Percentiles rank a stretch among this genome's conserved stretches.
Evolutionary conservation across 92 coral and sea anemone species (phyloP).

Genomic region (Epizoanthus rinbou): DNA sequence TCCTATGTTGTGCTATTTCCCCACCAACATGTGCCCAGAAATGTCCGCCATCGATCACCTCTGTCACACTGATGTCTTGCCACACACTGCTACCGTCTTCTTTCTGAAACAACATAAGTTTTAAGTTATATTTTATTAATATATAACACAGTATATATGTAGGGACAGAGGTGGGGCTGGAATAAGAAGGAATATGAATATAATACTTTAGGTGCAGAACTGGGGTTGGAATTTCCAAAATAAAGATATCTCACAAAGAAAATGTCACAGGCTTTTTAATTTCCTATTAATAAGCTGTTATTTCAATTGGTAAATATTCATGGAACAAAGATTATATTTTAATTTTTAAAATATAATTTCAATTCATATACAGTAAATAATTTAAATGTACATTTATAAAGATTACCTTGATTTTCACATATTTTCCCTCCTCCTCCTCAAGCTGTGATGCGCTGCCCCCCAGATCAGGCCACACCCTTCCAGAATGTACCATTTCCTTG

Average conservation of each 20-base stretch:
- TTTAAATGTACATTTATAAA: neutral
- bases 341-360: too few species aligned
- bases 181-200: too few species aligned
- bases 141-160: neutral
- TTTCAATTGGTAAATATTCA: too few species aligned
- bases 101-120: neutral
- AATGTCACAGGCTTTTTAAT: too few species aligned
- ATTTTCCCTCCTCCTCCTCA: slow-evolving; percentile 45
- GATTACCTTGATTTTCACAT: slow-evolving; percentile 60
- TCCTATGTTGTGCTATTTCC: slow-evolving; percentile 57
- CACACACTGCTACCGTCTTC: slow-evolving; percentile 42
- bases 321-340: neutral
- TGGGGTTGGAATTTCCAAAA: neutral
- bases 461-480: slow-evolving; percentile 85
- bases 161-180: neutral
- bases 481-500: slow-evolving; percentile 68
- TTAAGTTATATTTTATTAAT: neutral
- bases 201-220: too few species aligned
- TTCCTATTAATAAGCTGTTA: too few species aligned
- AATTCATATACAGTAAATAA: too few species aligned
- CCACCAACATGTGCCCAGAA: slow-evolving; percentile 99
- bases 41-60: slow-evolving; percentile 92
- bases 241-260: too few species aligned
- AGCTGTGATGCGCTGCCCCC: neutral
- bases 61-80: slow-evolving; percentile 76